Evolutionary conservation across 1,140 invertebrate species (phyloP).

Genomic region (Zaprionus kolodkinae): DNA sequence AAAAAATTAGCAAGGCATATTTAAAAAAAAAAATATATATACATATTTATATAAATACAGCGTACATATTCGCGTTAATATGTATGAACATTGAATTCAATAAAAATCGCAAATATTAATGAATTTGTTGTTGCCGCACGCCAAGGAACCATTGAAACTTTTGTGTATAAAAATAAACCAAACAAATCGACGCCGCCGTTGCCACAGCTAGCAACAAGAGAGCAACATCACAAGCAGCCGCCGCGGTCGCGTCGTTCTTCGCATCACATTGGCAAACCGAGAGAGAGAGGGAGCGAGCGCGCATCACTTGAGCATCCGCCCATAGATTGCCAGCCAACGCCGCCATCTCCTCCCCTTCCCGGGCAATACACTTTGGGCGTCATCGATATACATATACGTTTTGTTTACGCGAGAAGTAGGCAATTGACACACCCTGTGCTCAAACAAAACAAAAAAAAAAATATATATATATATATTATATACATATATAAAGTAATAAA

Average conservation of each 20-base stretch:
- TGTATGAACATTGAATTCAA: slow-evolving; percentile 49
- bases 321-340: neutral
- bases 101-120: slow-evolving; percentile 70
- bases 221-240: slow-evolving; percentile 19
- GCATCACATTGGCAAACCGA: slow-evolving; percentile 7
- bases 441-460: neutral
- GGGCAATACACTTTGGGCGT: slow-evolving; percentile 19
- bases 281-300: slow-evolving; percentile 24
- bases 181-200: slow-evolving; percentile 63
- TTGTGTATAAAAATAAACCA: slow-evolving; percentile 70
- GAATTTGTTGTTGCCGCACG: slow-evolving; percentile 48
- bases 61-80: slow-evolving; percentile 1
- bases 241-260: neutral
- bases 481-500: neutral
- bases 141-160: slow-evolving; percentile 56
- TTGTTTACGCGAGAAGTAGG: slow-evolving; percentile 36
- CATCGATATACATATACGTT: slow-evolving; percentile 44
- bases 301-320: slow-evolving; percentile 42
- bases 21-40: slow-evolving; percentile 32
- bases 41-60: slow-evolving; percentile 8
- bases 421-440: slow-evolving; percentile 32
- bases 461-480: neutral
- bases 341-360: neutral
- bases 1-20: slow-evolving; percentile 49
- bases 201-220: slow-evolving; percentile 67